Conservation (phyloP, 2,888 invertebrate species). For the Trissoscelio sp. region DNA sequence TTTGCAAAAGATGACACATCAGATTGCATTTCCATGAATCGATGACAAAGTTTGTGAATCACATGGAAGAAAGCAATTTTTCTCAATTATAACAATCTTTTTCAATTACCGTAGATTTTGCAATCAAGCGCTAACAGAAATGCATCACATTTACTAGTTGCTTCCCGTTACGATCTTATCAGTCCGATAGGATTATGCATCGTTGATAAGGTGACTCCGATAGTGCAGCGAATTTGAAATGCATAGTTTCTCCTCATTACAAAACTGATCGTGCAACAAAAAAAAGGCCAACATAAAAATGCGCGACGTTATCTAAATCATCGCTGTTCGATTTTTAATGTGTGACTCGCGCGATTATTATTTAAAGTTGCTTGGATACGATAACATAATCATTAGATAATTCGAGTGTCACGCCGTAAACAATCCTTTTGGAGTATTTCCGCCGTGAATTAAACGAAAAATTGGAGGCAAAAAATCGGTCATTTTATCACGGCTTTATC, state of each 20-base stretch:
- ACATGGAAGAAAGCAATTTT: slow-evolving; percentile 22
- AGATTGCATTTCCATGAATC: slow-evolving; percentile 2
- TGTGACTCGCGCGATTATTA: slow-evolving; percentile 50
- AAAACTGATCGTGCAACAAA: slow-evolving; percentile 8
- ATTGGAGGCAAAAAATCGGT: slow-evolving; percentile 2
- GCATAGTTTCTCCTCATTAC: slow-evolving; percentile 38
- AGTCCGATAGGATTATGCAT: slow-evolving; percentile 60
- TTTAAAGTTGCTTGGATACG: slow-evolving; percentile 49
- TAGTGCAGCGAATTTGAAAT: slow-evolving; percentile 31
- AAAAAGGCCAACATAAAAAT: background rate
- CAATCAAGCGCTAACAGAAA: slow-evolving; percentile 27
- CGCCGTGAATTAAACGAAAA: slow-evolving; percentile 25
- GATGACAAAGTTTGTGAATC: too few species aligned
- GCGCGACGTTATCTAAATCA: background rate
- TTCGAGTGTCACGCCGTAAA: slow-evolving; percentile 46
- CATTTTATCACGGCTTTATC: slow-evolving; percentile 59
- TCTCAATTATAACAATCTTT: slow-evolving; percentile 6
- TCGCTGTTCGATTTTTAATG: slow-evolving; percentile 14
- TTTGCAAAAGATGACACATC: slow-evolving; percentile 3
- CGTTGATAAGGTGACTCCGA: slow-evolving; percentile 54
- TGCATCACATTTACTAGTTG: slow-evolving; percentile 38
- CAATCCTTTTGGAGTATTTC: slow-evolving; percentile 60
- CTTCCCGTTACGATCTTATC: slow-evolving; percentile 63
- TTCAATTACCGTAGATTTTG: slow-evolving; percentile 39
- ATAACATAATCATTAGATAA: slow-evolving; percentile 61